Percentiles rank a stretch among this genome's conserved stretches.
Conservation (phyloP, 2,888 invertebrate genomes). For the Hofmannophila pseudospretella region DNA sequence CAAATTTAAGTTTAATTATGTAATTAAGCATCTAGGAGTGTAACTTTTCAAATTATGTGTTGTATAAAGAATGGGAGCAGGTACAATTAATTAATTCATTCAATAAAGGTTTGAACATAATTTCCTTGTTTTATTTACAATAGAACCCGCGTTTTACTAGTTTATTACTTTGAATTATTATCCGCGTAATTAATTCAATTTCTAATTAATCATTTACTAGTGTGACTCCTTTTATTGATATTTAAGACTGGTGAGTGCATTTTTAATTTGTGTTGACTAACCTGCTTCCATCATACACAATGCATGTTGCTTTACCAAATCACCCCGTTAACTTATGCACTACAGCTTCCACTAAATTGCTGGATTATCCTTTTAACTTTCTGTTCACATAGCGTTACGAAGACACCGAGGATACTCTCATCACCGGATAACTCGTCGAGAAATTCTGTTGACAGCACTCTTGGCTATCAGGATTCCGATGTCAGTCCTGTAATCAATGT, state of each 20-base stretch:
- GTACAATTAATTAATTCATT: slow-evolving; percentile 33
- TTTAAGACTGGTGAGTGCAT: slow-evolving; percentile 1
- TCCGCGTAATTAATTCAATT: not conserved
- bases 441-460: slow-evolving; percentile 48
- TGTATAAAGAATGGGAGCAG: slow-evolving; percentile 49
- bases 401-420: slow-evolving; percentile 21
- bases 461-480: slow-evolving; percentile 60
- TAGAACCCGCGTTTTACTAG: too few species aligned
- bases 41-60: slow-evolving; percentile 9
- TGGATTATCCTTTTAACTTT: slow-evolving; percentile 24
- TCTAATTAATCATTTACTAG: not conserved
- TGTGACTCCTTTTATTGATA: too few species aligned
- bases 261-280: slow-evolving; percentile 15
- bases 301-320: slow-evolving; percentile 24
- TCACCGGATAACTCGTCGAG: slow-evolving; percentile 27
- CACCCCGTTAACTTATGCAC: slow-evolving; percentile 11
- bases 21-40: too few species aligned
- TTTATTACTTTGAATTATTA: not conserved
- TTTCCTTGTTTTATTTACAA: slow-evolving; percentile 16
- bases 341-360: slow-evolving; percentile 12
- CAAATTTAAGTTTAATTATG: too few species aligned
- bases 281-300: slow-evolving; percentile 61
- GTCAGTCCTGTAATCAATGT: slow-evolving; percentile 31
- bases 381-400: slow-evolving; percentile 33
- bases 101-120: slow-evolving; percentile 37